Base-by-base conservation (phyloP, 2,888 invertebrate species). In the Nezara viridula region DNA sequence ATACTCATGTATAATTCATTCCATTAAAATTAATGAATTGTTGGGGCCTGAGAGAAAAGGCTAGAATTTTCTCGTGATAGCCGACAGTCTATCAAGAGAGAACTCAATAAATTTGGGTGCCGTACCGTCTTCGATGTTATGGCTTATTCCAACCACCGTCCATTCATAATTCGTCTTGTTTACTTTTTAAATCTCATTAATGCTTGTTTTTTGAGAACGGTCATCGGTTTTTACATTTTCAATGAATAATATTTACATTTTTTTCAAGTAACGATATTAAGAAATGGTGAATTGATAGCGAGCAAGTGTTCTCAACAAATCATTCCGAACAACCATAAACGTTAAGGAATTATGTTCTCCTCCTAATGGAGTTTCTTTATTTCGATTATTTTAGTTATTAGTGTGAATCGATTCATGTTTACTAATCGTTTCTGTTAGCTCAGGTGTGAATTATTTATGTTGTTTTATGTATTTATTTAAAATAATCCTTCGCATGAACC, bases 11-110 rank as follows among this genome's bases (percentile, higher is more conserved):
- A 73, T 89, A 37, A 90, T 90, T 90, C 90, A 90, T 90, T 89
- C 88, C 88, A 90, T 90, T 90, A 90, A 90, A 90, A 90, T 90
- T 88, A 89, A 90, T 89, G 90, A 90, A 90, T 89, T 77, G 86
- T 86, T 50, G 32, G n/a, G 12, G 55, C 32, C 50, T 55, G 40
- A 16, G 32, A 52, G 40, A 60, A n/a, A 24, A 86, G 27, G 50
- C n/a, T 49, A 37, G 24, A 7, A 86, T 86, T 86, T 86, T 55
- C 86, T 86, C 86, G 86, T 86, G 86, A 55, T 86, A 55, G 27
- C 19, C 12, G 7, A 60, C 86, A 37, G 86, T 86, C 86, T 86
- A 86, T 86, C 86, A 86, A 19, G 12, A 12, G 7, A 9, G 14
- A 24, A 14, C 40, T 44, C 86, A 50, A 86, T 86, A 55, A 55